Base-by-base conservation (phyloP, 1,140 invertebrate genomes). In the Camponotus pennsylvanicus region DNA sequence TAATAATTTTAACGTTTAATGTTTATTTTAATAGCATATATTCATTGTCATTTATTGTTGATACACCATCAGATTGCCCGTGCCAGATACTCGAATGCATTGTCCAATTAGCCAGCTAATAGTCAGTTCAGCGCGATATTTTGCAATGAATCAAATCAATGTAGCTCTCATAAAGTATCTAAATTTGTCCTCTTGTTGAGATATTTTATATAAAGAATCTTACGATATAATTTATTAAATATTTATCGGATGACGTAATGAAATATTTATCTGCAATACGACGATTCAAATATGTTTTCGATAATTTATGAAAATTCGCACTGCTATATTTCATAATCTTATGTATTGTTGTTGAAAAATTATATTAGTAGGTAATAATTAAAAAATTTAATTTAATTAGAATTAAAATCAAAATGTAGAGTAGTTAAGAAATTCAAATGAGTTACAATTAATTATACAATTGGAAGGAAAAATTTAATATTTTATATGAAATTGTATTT, bases 31-130 rank as follows among this genome's bases (percentile, higher is more conserved):
- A 52, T n/a, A 11, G 40, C 27, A 27, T 42, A 52, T 52, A 71
- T 83, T 73, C 9, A 40, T 64, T 64, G 40, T 75, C 76, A 59
- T 73, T 83, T 80, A 79, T 79, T 49, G 7, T 55, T 64, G 37
- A 57, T 42, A 8, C 18, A 59, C 32, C 49, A 40, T 42, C 11
- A 45, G 18, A 59, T 82, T 73, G 67, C 34, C 27, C 59, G 11
- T 71, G 61, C 42, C 55, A 73, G 55, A 75, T 63, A n/a, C n/a
- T 9, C 55, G 69, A 83, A 83, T 32, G 57, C 11, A n/a, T 37
- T 18, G 69, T 34, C 32, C 69, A 73, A 83, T 83, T 83, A 83
- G n/a, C 79, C 27, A 27, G 27, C 0, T 27, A 27, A 27, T 27
- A 27, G 18, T 49, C 45, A 55, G 15, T 40, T 75, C 40, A n/a